These are phyloP conservation scores for Trachelipus rathkii DNA, from an alignment of 1,140 invertebrate genomes.

Conservation along the genomic window DNA sequence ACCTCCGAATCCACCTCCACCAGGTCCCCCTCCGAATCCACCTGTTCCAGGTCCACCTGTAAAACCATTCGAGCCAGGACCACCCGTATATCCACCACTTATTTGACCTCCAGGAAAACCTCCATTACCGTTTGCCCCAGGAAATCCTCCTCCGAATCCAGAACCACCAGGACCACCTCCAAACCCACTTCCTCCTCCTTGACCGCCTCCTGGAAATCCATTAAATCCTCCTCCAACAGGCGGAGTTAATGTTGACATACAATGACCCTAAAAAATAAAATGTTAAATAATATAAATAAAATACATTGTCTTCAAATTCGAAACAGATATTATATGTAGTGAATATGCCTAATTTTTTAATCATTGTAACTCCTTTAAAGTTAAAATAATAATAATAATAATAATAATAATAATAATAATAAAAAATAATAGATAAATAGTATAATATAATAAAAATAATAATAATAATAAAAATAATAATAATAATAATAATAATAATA, in stretches of 20 bases:
- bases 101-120: neutral
- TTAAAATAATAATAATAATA: too few relatives aligned
- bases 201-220: neutral
- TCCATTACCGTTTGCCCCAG: neutral
- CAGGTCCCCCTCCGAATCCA: conserved; percentile 12
- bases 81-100: conserved; percentile 8
- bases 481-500: neutral
- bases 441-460: too few relatives aligned
- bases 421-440: too few relatives aligned
- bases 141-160: neutral
- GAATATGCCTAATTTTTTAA: too few relatives aligned
- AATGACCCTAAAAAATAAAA: conserved; percentile 34
- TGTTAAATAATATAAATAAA: too few relatives aligned
- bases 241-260: conserved; percentile 44
- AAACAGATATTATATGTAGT: too few relatives aligned
- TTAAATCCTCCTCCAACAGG: conserved; percentile 35
- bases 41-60: conserved; percentile 13
- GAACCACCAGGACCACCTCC: conserved; percentile 10
- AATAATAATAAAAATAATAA: too few relatives aligned
- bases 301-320: too few relatives aligned
- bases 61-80: conserved; percentile 19
- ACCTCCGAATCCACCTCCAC: conserved; percentile 2
- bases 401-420: too few relatives aligned
- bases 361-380: too few relatives aligned
- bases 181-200: conserved; percentile 13